Base-by-base conservation (phyloP, 2,113 vertebrate genomes). In the Notiomystis cincta region DNA sequence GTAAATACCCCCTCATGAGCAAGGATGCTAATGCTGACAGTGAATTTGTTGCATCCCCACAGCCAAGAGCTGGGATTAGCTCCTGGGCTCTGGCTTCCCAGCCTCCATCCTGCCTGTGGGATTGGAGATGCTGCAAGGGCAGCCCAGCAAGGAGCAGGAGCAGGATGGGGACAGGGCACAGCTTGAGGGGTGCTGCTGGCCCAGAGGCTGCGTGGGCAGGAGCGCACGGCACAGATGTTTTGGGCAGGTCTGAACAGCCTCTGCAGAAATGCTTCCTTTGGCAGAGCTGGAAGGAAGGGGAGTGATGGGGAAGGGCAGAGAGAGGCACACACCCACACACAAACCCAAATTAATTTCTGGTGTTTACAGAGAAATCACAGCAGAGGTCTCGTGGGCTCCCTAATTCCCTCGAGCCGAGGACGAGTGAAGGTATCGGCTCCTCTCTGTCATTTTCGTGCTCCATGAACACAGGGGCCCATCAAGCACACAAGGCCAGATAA, bases 221-320 rank as follows among this genome's bases (percentile, higher is more conserved):
- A 70, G 28, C 2, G 1, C 24, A 0, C 12, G 40, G 37, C 76
- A 40, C n/a, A 19, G 37, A 21, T 2, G 4, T 42, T 42, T 15
- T 10, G 80, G 86, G 80, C 93, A 78, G 75, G 94, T 33, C 87
- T n/a, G 48, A 84, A 53, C 94, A 91, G 42, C 40, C 1, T 0
- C 60, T 40, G 66, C 58, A 69, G 85, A 65, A 93, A 54, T 4
- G 33, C 56, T 89, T 81, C 77, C 72, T 83, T 54, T 7, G 35
- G 86, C 69, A 82, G 48, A 44, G 18, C n/a, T 82, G 84, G 78
- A 37, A 82, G 66, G 48, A 82, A 90, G 31, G 65, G 37, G 48
- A 78, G 17, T 13, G 42, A 8, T 37, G 44, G 21, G 28, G n/a
- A 60, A 80, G 44, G 81, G 81, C 65, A 95, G 60, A 60, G 72